phyloP scores from a whole-genome alignment of 2,888 invertebrate species.

The Orchesella flavescens region DNA sequence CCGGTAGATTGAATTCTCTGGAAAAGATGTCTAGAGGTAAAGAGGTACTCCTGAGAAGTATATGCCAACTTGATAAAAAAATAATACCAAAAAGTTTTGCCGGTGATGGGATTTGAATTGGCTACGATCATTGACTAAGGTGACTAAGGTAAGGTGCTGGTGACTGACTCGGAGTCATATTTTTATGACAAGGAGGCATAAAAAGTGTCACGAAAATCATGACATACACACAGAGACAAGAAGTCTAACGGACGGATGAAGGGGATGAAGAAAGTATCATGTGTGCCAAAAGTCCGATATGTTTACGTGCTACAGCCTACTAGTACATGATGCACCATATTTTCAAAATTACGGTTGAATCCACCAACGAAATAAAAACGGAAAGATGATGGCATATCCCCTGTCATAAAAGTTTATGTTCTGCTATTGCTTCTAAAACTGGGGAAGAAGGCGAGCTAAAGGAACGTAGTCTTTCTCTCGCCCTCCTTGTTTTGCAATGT shows the following conservation, averaged over 20 bases:
- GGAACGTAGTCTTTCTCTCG: not conserved
- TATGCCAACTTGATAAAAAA: too few species aligned
- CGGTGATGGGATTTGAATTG: too few species aligned
- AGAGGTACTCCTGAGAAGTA: too few species aligned
- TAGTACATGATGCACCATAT: too few species aligned
- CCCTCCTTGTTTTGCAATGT: not conserved
- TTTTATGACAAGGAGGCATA: conserved; percentile 55
- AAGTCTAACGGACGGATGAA: not conserved
- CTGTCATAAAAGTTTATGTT: conserved; percentile 62
- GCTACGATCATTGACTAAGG: too few species aligned
- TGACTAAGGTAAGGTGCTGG: conserved; percentile 34
- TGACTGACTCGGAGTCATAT: conserved; percentile 52
- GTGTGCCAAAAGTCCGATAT: too few species aligned
- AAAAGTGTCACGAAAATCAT: conserved; percentile 57
- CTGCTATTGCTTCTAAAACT: not conserved
- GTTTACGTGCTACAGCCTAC: not conserved
- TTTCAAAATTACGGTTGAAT: conserved; percentile 33
- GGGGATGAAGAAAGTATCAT: not conserved
- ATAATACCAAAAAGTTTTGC: too few species aligned
- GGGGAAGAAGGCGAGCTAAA: not conserved
- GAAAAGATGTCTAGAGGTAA: too few species aligned
- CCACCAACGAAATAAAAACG: conserved; percentile 8
- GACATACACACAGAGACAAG: conserved; percentile 9
- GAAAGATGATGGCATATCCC: conserved; percentile 54
- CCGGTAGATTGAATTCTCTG: too few species aligned